These are phyloP conservation scores for Xenopus borealis DNA, from an alignment of 2,113 vertebrate genomes.

Conservation along the genomic window DNA sequence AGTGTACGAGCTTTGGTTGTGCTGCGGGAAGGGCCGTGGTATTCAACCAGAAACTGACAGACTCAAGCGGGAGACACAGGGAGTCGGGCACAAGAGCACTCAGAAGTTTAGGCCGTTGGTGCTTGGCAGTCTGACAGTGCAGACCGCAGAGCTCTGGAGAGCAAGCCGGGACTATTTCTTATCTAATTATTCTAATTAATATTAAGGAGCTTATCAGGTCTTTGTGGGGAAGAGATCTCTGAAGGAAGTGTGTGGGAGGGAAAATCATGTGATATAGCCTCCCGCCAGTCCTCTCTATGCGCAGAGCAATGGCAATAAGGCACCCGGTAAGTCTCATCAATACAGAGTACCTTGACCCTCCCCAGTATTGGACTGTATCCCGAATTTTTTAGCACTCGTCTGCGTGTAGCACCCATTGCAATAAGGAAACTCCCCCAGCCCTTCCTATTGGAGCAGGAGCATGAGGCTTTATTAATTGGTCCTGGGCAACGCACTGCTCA, in stretches of 20 bases:
- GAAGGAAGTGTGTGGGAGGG: slow-evolving; percentile 2
- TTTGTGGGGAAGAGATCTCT: slow-evolving; percentile 31
- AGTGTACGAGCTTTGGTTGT: slow-evolving; percentile 53
- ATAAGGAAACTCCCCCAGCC: slow-evolving; percentile 26
- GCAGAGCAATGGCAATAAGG: slow-evolving; percentile 39
- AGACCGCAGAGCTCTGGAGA: slow-evolving; percentile 42
- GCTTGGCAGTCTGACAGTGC: slow-evolving; percentile 49
- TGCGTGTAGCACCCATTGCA: slow-evolving; percentile 41
- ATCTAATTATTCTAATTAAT: slow-evolving; percentile 40
- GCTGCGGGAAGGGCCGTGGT: slow-evolving; percentile 4
- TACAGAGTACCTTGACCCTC: slow-evolving; percentile 4
- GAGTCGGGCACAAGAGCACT: slow-evolving; percentile 42
- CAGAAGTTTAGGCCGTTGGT: slow-evolving; percentile 17
- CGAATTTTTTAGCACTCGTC: slow-evolving; percentile 34
- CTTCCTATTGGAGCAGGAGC: slow-evolving; percentile 23
- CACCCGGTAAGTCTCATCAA: slow-evolving; percentile 19
- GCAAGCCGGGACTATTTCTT: slow-evolving; percentile 30
- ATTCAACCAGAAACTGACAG: slow-evolving; percentile 26
- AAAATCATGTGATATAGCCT: slow-evolving; percentile 9
- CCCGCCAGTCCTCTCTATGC: background rate
- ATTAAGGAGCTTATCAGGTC: slow-evolving; percentile 34
- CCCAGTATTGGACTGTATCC: slow-evolving; percentile 25
- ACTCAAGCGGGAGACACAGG: slow-evolving; percentile 21
- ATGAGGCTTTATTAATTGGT: slow-evolving; percentile 28
- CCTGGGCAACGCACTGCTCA: slow-evolving; percentile 9